Base-by-base conservation (phyloP, 1,140 invertebrate genomes). In the Lepidurus apus region DNA sequence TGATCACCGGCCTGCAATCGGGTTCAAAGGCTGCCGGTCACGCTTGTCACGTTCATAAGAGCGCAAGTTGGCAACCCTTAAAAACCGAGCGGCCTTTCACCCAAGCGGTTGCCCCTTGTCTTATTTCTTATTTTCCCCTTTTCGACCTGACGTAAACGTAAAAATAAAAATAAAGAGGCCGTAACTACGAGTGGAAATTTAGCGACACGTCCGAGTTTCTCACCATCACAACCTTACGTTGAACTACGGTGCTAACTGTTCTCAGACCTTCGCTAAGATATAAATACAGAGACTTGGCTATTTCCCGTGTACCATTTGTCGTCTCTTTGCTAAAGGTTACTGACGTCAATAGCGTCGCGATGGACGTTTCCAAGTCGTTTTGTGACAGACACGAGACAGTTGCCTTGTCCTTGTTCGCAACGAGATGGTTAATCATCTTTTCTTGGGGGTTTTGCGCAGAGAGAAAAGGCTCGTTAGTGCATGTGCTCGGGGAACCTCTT, bases 361-460 rank as follows among this genome's bases (percentile, higher is more conserved):
- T 65, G 53, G 53, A 65, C 53, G 53, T 65, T 21, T 47, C 21
- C 53, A 65, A 65, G 53, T 65, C 53, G 53, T 65, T 65, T 65
- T 65, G 53, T 65, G 53, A 65, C 53, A 65, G 53, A 65, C 53
- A 65, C 53, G 53, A 65, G 53, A 65, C 53, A 65, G 53, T 34
- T 34, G 34, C 34, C 34, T 65, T 65, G 13, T 7, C 53, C 8
- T 21, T 13, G 53, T 17, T 65, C 53, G 17, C 53, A 65, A n/a
- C 13, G 21, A 65, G 17, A 65, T 65, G 8, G 53, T 21, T 65
- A 65, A 65, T 65, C 17, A 65, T 65, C 53, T 65, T 65, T 65
- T 21, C 21, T 65, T 65, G 17, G 53, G 21, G n/a, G 17, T 65
- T 65, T 65, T 65, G 6, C 17, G 17, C 17, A 65, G 17, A 65